phyloP scores from a whole-genome alignment of 2,888 invertebrate genomes.

The Cryptocheilus praepositus region DNA sequence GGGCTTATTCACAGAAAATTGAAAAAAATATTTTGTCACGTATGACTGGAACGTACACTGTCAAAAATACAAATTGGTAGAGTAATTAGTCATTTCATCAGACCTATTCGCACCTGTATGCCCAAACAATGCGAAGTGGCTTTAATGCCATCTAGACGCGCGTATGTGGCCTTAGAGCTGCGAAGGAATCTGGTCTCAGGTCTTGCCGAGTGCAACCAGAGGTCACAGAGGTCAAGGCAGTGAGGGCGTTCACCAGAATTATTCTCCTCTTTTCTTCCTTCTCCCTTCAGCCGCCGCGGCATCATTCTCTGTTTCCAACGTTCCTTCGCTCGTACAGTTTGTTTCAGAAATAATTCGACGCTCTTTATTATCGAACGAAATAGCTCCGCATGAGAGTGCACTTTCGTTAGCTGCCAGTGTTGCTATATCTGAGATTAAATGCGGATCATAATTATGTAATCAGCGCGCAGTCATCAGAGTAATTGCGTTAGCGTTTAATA shows the following conservation, averaged over 20 bases:
- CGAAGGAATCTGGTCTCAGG: constrained; percentile 59
- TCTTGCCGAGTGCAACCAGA: constrained; percentile 52
- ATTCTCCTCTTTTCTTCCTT: constrained; percentile 53
- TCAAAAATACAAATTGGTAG: too few relatives aligned
- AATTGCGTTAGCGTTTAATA: too few relatives aligned
- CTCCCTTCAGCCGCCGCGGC: constrained; percentile 39
- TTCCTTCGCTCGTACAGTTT: constrained; percentile 14
- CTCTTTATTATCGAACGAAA: too few relatives aligned
- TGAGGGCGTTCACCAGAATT: constrained; percentile 65
- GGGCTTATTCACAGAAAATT: too few relatives aligned
- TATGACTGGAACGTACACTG: too few relatives aligned
- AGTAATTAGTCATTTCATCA: too few relatives aligned
- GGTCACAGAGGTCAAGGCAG: constrained; percentile 63
- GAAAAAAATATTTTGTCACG: too few relatives aligned
- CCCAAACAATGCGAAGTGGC: neutral
- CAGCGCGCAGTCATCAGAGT: too few relatives aligned
- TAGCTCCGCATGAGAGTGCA: too few relatives aligned
- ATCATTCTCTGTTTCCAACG: constrained; percentile 25
- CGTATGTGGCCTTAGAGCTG: neutral
- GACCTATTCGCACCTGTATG: neutral
- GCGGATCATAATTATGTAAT: too few relatives aligned
- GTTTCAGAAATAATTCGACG: constrained; percentile 9
- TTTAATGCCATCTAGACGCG: neutral
- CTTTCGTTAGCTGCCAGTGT: too few relatives aligned
- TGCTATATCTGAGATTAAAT: too few relatives aligned